phyloP scores from a whole-genome alignment of 2,888 invertebrate genomes.

The Nomada hirtipes region DNA sequence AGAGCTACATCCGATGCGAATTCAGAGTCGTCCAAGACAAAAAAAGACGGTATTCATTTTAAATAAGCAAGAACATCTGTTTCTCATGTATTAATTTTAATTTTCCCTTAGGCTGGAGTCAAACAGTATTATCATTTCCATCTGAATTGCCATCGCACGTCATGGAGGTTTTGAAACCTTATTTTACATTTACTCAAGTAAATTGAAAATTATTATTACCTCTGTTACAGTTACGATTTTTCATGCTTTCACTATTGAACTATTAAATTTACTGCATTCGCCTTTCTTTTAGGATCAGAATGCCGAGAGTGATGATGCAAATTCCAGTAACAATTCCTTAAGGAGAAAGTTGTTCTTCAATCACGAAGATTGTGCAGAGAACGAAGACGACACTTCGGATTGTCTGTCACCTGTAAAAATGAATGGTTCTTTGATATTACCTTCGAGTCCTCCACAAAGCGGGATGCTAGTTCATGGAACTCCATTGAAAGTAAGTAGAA shows the following conservation, averaged over 20 bases:
- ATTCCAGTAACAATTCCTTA: constrained; percentile 79
- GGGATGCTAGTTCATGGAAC: constrained; percentile 78
- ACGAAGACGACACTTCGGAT: constrained; percentile 69
- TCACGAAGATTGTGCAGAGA: constrained; percentile 74
- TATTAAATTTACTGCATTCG: constrained; percentile 10
- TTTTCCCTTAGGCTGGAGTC: constrained; percentile 86
- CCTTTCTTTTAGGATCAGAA: constrained; percentile 76
- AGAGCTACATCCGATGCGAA: constrained; percentile 60
- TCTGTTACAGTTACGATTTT: background rate
- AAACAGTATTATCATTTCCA: constrained; percentile 88
- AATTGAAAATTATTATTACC: background rate
- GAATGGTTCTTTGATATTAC: constrained; percentile 61
- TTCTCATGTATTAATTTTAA: background rate
- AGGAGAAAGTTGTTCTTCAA: constrained; percentile 81
- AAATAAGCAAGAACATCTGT: constrained; percentile 37
- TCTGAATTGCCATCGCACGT: constrained; percentile 87
- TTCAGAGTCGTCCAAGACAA: constrained; percentile 66
- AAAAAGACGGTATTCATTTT: constrained; percentile 76
- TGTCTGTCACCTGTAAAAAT: constrained; percentile 74
- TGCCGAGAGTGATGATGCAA: constrained; percentile 78
- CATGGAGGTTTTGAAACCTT: constrained; percentile 87
- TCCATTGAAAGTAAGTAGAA: constrained; percentile 73
- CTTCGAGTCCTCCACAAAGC: constrained; percentile 79
- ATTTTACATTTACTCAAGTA: constrained; percentile 86
- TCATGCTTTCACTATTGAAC: background rate